phyloP scores from a whole-genome alignment of 2,113 vertebrate species.

The Garra rufa region DNA sequence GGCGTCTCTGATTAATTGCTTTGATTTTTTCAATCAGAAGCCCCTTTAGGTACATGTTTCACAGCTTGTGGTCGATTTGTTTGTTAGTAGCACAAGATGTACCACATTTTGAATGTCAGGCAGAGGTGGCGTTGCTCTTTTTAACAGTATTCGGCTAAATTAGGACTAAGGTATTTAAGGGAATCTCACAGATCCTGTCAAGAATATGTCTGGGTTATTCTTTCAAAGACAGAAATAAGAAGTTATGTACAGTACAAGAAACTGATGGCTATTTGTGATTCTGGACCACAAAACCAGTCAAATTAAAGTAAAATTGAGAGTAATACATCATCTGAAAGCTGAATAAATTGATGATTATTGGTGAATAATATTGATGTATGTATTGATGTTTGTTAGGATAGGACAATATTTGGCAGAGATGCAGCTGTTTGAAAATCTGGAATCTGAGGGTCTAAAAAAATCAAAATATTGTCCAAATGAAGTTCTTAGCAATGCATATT shows the following conservation, averaged over 20 bases:
- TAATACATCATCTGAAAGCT: too few species aligned
- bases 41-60: not conserved
- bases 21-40: conserved; percentile 31
- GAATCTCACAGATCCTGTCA: not conserved
- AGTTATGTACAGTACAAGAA: not conserved
- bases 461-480: too few species aligned
- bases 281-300: too few species aligned
- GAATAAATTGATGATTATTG: too few species aligned
- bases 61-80: not conserved
- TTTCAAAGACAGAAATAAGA: not conserved
- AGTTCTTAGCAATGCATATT: too few species aligned
- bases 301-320: too few species aligned
- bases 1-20: conserved; percentile 13
- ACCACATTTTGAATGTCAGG: not conserved
- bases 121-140: not conserved
- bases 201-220: not conserved
- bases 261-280: not conserved
- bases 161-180: not conserved
- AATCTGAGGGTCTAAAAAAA: too few species aligned
- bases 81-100: not conserved
- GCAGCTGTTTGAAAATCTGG: too few species aligned
- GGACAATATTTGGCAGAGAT: too few species aligned
- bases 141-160: not conserved
- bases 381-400: too few species aligned
- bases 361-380: too few species aligned